Evolutionary conservation across 2,888 invertebrate species (phyloP).

Genomic region (Molorchus minor): DNA sequence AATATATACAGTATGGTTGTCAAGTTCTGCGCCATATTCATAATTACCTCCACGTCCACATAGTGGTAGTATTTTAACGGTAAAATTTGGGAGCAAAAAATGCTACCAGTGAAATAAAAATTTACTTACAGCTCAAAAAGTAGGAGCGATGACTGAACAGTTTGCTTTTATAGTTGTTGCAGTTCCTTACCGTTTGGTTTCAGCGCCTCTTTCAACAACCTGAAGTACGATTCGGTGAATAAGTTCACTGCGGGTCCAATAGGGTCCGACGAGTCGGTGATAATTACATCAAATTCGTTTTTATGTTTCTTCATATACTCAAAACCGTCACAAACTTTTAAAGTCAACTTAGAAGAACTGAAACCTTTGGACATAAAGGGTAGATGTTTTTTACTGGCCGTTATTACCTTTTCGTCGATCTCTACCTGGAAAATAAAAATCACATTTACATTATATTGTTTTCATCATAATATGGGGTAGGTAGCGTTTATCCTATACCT

Average conservation of each 20-base stretch:
- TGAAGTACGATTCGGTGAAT: conserved; percentile 62
- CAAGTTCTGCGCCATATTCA: no score
- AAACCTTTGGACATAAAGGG: conserved; percentile 93
- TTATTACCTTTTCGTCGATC: conserved; percentile 92
- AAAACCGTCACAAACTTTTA: conserved; percentile 86
- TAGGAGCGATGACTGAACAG: no score
- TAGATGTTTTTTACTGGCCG: conserved; percentile 86
- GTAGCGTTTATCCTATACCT: conserved; percentile 55
- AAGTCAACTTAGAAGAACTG: conserved; percentile 79
- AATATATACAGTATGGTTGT: no score
- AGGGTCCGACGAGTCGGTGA: conserved; percentile 98
- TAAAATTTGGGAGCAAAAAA: no score
- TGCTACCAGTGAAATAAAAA: no score
- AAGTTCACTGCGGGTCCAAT: conserved; percentile 80
- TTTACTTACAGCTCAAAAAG: no score
- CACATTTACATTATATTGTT: no score
- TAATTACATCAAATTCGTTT: conserved; percentile 93
- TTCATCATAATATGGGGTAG: no score
- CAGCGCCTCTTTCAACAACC: conserved; percentile 83
- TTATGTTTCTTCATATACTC: conserved; percentile 89
- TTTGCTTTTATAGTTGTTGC: no score
- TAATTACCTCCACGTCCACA: no score
- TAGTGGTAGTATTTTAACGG: no score
- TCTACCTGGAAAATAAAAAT: conserved; percentile 88
- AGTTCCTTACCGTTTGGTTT: conserved; percentile 74